Evolutionary conservation across 2,797 vertebrate genomes (phyloP).

Genomic region (Melanotaenia pygmaea): DNA sequence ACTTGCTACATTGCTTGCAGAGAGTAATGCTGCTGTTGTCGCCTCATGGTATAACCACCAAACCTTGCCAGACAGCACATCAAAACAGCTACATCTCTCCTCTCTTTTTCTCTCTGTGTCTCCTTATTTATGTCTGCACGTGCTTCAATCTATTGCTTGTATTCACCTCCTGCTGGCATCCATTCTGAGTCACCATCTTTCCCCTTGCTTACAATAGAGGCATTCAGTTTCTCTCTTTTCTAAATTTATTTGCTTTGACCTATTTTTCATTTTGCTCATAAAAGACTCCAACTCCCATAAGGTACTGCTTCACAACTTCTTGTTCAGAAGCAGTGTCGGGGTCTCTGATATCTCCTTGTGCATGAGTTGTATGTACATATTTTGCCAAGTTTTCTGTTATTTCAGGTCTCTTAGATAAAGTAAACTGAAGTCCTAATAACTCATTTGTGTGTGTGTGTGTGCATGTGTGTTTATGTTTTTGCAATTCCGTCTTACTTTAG

Average conservation of each 20-base stretch:
- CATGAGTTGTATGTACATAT: background rate
- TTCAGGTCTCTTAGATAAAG: conserved; percentile 20
- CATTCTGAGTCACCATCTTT: conserved; percentile 49
- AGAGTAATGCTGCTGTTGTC: conserved; percentile 35
- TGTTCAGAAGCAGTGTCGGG: conserved; percentile 34
- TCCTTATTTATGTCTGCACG: conserved; percentile 1
- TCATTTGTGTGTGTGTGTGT: conserved; percentile 4
- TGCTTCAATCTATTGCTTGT: conserved; percentile 33
- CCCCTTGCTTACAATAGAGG: conserved; percentile 34
- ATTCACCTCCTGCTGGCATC: conserved; percentile 34
- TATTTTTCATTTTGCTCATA: conserved; percentile 50
- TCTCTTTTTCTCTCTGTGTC: conserved; percentile 1
- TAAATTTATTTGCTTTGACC: conserved; percentile 65
- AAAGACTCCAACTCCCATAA: conserved; percentile 69
- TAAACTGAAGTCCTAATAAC: conserved; percentile 20
- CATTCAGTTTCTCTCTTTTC: conserved; percentile 47
- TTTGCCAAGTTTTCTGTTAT: conserved; percentile 21
- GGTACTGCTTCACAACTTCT: conserved; percentile 45
- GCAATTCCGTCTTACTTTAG: conserved; percentile 50
- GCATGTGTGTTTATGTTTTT: background rate
- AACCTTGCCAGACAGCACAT: conserved; percentile 15
- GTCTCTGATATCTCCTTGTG: conserved; percentile 10
- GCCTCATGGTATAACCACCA: conserved; percentile 11
- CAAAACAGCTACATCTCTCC: conserved; percentile 2
- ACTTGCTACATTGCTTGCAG: conserved; percentile 7